phyloP scores from a whole-genome alignment of 2,888 invertebrate species.

The Watsonalla cultraria region DNA sequence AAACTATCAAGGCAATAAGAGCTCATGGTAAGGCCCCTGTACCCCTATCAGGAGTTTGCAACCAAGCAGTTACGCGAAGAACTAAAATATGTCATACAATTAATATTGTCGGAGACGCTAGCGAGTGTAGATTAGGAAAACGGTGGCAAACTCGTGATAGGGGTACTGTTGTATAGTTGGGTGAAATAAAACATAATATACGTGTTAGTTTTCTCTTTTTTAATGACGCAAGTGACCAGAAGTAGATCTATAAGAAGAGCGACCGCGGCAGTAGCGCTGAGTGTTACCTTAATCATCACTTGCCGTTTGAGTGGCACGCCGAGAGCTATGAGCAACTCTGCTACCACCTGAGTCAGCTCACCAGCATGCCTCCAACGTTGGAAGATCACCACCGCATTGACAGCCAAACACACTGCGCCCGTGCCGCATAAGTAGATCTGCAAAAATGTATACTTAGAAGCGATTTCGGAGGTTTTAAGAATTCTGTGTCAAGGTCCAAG shows the following conservation, averaged over 20 bases:
- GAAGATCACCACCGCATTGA: conserved; percentile 45
- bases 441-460: too few relatives aligned
- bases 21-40: too few relatives aligned
- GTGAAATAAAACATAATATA: neutral
- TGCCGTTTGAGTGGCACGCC: conserved; percentile 46
- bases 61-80: too few relatives aligned
- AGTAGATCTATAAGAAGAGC: conserved; percentile 28
- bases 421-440: conserved; percentile 45
- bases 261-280: conserved; percentile 29
- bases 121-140: too few relatives aligned
- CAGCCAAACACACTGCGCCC: conserved; percentile 35
- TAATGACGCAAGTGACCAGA: neutral
- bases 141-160: too few relatives aligned
- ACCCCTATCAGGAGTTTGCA: too few relatives aligned
- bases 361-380: conserved; percentile 40
- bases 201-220: neutral
- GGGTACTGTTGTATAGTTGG: too few relatives aligned
- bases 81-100: too few relatives aligned
- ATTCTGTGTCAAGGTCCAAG: too few relatives aligned
- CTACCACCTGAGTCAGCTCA: conserved; percentile 43
- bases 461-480: too few relatives aligned
- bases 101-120: too few relatives aligned
- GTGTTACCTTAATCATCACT: conserved; percentile 32
- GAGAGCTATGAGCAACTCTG: conserved; percentile 42
- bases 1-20: too few relatives aligned